Percentiles rank a stretch among this genome's conserved stretches.
Conservation (phyloP, 2,888 invertebrate species). For the Lepidochitona cinerea region DNA sequence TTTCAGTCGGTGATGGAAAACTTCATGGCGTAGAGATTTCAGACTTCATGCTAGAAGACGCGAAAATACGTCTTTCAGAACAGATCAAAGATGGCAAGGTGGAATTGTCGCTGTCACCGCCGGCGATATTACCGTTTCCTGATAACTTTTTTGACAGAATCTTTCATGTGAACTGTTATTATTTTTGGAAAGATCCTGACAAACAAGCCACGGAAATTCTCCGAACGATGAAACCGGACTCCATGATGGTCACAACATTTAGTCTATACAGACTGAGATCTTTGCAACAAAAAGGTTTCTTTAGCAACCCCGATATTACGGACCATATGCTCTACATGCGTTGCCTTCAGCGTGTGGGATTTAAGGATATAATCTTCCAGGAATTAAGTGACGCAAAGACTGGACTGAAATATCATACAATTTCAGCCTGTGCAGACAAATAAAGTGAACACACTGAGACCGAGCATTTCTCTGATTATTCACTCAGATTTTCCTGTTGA, state of each 20-base stretch:
- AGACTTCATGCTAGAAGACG: slow-evolving; percentile 42
- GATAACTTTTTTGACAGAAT: slow-evolving; percentile 51
- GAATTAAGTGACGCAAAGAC: no score
- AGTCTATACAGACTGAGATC: slow-evolving; percentile 28
- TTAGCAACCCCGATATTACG: slow-evolving; percentile 37
- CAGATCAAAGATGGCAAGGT: slow-evolving; percentile 47
- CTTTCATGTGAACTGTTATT: slow-evolving; percentile 62
- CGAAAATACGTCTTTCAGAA: slow-evolving; percentile 25
- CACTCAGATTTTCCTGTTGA: no score
- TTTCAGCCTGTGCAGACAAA: no score
- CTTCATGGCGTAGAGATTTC: slow-evolving; percentile 58
- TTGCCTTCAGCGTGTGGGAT: slow-evolving; percentile 46
- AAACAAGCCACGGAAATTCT: slow-evolving; percentile 43
- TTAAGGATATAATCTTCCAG: slow-evolving; percentile 55
- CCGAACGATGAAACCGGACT: slow-evolving; percentile 58
- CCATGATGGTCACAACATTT: slow-evolving; percentile 48
- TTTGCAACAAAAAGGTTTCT: slow-evolving; percentile 24
- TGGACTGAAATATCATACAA: no score
- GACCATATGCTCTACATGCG: slow-evolving; percentile 54
- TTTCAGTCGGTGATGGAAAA: slow-evolving; percentile 51
- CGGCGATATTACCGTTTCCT: slow-evolving; percentile 47
- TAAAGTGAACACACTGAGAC: no score
- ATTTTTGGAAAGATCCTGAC: slow-evolving; percentile 58
- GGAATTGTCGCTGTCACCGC: slow-evolving; percentile 35
- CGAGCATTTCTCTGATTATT: no score